Percentiles rank a stretch among this genome's conserved stretches.
Evolutionary conservation across 2,888 invertebrate species (phyloP).

Genomic region (Diplazon laetatorius): DNA sequence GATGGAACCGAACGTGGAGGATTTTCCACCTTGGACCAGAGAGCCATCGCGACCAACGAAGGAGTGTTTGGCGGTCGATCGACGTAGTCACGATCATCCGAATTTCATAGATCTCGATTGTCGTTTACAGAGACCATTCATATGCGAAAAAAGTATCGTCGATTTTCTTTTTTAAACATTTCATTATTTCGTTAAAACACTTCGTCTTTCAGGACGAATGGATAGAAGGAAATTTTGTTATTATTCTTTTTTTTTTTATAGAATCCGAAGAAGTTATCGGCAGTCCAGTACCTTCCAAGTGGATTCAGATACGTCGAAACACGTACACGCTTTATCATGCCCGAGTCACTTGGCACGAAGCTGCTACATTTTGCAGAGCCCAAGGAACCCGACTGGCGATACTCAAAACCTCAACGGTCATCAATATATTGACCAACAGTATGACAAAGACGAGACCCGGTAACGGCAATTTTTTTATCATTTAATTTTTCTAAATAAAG

Average conservation of each 20-base stretch:
- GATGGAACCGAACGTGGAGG: conserved; percentile 83
- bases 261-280: conserved; percentile 62
- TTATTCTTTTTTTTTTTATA: conserved; percentile 33
- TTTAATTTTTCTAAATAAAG: neutral
- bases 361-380: conserved; percentile 83
- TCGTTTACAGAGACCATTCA: conserved; percentile 83
- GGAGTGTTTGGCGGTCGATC: conserved; percentile 83
- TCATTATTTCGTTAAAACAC: too few relatives aligned
- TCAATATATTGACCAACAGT: conserved; percentile 71
- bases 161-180: neutral
- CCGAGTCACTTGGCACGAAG: conserved; percentile 83
- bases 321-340: conserved; percentile 83
- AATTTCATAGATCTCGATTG: conserved; percentile 85
- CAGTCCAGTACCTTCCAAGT: conserved; percentile 70
- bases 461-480: conserved; percentile 26
- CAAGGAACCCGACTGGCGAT: conserved; percentile 83
- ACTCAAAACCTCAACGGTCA: conserved; percentile 81
- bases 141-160: conserved; percentile 83
- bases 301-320: conserved; percentile 73
- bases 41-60: conserved; percentile 78
- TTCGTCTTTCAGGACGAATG: neutral
- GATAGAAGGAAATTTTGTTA: neutral
- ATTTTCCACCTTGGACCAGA: conserved; percentile 83
- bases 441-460: conserved; percentile 72
- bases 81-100: conserved; percentile 83